Conservation (phyloP, 2,113 vertebrate species). For the Manacus vitellinus region DNA sequence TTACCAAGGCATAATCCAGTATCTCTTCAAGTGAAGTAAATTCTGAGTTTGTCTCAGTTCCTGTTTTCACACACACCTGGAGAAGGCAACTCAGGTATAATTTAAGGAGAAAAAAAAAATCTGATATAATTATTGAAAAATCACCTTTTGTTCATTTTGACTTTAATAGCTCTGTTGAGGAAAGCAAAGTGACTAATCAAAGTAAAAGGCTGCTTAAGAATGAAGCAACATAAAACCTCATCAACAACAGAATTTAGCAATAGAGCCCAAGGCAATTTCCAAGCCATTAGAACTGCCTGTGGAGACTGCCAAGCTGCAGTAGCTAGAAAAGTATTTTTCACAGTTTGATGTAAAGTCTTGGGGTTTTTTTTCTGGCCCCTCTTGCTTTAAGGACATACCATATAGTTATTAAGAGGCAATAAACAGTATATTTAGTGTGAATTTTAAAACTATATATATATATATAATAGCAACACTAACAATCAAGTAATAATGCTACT, state of each 20-base stretch:
- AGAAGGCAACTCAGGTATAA: constrained; percentile 78
- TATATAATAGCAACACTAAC: not conserved
- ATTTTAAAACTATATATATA: not conserved
- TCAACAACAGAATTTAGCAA: constrained; percentile 11
- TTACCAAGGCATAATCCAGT: not conserved
- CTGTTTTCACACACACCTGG: constrained; percentile 71
- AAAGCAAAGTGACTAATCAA: constrained; percentile 14
- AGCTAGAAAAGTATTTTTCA: constrained; percentile 15
- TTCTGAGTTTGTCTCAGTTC: not conserved
- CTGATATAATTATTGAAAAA: not conserved
- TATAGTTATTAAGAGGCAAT: not conserved
- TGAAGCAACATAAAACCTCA: constrained; percentile 11
- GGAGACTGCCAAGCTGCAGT: constrained; percentile 29
- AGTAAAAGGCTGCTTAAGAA: constrained; percentile 10
- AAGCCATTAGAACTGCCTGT: constrained; percentile 50
- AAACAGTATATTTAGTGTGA: not conserved
- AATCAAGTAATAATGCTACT: not conserved
- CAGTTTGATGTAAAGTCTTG: constrained; percentile 8
- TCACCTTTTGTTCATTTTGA: not conserved
- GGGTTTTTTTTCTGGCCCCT: not conserved
- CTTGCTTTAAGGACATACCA: not conserved
- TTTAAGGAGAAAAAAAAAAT: not conserved
- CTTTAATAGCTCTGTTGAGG: not conserved
- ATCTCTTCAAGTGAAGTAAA: not conserved
- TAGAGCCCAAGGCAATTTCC: constrained; percentile 7